These are phyloP conservation scores for Lumbricus terrestris DNA, from an alignment of 2,888 invertebrate species.

Conservation along the genomic window DNA sequence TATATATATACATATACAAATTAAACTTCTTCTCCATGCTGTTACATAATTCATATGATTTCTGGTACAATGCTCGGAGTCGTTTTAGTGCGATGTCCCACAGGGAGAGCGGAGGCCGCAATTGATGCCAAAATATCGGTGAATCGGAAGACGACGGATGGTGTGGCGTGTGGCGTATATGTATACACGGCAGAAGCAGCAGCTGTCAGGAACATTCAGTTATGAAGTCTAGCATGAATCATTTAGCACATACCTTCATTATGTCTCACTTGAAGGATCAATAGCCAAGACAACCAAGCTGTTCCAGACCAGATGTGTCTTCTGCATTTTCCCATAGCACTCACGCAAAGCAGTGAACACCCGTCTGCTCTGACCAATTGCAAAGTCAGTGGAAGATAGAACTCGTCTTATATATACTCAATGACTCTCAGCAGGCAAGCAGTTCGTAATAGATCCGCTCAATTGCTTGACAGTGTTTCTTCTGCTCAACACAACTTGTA, in stretches of 20 bases:
- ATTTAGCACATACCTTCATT: neutral
- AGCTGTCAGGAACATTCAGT: neutral
- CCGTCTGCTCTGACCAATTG: neutral
- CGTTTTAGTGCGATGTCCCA: neutral
- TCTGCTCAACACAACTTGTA: neutral
- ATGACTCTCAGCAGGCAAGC: no score
- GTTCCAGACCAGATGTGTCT: neutral
- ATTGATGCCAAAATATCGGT: neutral
- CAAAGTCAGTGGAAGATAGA: no score
- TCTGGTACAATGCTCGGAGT: neutral
- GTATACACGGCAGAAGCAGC: no score
- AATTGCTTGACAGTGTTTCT: neutral
- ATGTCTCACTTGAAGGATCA: neutral
- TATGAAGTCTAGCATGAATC: neutral
- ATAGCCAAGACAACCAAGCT: neutral
- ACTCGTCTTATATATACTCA: no score
- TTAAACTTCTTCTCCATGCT: neutral
- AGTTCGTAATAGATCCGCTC: neutral
- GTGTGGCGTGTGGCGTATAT: no score
- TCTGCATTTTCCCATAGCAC: neutral
- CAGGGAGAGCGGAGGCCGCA: neutral
- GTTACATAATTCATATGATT: neutral
- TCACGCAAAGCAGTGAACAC: neutral
- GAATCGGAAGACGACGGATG: no score
- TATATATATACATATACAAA: neutral